phyloP scores from a whole-genome alignment of 2,888 invertebrate species.

The Tipula unca region DNA sequence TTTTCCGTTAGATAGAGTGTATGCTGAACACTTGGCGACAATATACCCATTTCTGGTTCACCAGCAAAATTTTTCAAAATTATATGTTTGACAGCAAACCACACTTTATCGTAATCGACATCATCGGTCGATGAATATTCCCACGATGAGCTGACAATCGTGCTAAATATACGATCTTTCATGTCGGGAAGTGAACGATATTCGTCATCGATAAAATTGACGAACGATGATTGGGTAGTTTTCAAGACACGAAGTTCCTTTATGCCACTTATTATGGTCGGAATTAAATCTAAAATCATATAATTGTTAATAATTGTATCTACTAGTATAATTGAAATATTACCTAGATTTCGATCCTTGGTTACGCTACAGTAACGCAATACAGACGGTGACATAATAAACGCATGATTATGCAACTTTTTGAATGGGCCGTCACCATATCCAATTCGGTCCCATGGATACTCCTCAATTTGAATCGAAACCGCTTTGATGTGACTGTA shows the following conservation, averaged over 20 bases:
- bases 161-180: constrained; percentile 66
- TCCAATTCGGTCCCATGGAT: constrained; percentile 64
- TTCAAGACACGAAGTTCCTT: constrained; percentile 64
- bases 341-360: constrained; percentile 56
- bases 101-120: constrained; percentile 60
- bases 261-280: constrained; percentile 58
- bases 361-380: constrained; percentile 60
- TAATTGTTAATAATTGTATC: too few relatives aligned
- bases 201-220: constrained; percentile 70
- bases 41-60: constrained; percentile 58
- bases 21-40: constrained; percentile 72
- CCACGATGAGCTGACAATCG: constrained; percentile 67
- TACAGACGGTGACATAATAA: constrained; percentile 59
- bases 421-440: constrained; percentile 43
- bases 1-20: constrained; percentile 65
- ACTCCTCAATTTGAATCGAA: constrained; percentile 60
- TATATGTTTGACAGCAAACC: constrained; percentile 60
- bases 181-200: constrained; percentile 67
- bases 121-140: constrained; percentile 55
- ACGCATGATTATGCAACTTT: constrained; percentile 65
- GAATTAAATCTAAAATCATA: constrained; percentile 40
- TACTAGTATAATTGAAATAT: too few relatives aligned
- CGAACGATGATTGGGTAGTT: constrained; percentile 73
- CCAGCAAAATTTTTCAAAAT: constrained; percentile 70
- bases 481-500: constrained; percentile 67